A percentile compares a stretch with the other conserved stretches of the same genome.
These are phyloP conservation scores for Spheniscus mendiculus DNA, from an alignment of 2,113 vertebrate genomes.

Conservation along the genomic window DNA sequence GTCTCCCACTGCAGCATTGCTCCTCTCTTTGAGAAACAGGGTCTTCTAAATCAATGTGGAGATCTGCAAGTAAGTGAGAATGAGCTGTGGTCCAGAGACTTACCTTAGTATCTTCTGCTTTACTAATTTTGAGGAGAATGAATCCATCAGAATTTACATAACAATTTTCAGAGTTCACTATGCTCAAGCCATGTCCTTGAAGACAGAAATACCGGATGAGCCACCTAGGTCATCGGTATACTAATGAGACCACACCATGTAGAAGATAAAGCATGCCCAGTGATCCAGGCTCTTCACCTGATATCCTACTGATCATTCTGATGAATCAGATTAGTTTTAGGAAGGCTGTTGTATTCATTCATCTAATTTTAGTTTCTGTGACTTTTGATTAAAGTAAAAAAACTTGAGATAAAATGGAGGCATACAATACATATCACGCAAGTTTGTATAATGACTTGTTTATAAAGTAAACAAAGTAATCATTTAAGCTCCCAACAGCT, in stretches of 20 bases:
- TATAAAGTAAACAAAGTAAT: not conserved
- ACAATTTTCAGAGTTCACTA: not conserved
- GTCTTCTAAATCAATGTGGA: not conserved
- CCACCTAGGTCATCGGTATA: not conserved
- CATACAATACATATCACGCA: not conserved
- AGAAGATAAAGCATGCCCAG: not conserved
- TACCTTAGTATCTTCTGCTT: not conserved
- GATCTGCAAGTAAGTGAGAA: not conserved
- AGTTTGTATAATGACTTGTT: not conserved
- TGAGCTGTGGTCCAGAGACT: not conserved
- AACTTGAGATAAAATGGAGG: not conserved
- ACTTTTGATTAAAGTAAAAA: not conserved
- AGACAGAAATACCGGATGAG: not conserved
- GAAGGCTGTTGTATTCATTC: not conserved
- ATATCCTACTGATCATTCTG: not conserved
- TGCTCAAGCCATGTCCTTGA: not conserved
- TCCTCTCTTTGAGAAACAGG: not conserved
- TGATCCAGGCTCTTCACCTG: not conserved
- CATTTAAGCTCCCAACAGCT: not conserved
- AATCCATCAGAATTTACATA: not conserved
- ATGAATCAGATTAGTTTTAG: not conserved
- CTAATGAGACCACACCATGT: not conserved
- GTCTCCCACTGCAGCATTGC: rapidly evolving
- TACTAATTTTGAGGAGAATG: not conserved
- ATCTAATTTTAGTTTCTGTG: not conserved